Evolutionary conservation across 2,888 invertebrate genomes (phyloP).

Genomic region (Synergus gifuensis): DNA sequence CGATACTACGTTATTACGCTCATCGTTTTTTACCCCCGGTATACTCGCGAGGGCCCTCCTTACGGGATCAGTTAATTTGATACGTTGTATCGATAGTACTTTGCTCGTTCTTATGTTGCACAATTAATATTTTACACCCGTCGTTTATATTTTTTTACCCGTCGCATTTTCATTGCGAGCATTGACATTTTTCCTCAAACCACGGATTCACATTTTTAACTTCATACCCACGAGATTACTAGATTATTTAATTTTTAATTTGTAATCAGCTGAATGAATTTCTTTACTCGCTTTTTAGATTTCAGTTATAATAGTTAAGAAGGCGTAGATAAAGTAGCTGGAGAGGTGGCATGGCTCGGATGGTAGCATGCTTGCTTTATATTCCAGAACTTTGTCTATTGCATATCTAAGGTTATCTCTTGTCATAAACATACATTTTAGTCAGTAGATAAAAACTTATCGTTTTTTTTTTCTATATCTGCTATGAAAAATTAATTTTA

Average conservation of each 20-base stretch:
- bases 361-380: not conserved
- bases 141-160: not conserved
- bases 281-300: not conserved
- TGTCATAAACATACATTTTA: too few species aligned
- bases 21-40: constrained; percentile 74
- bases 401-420: too few species aligned
- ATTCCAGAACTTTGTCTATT: not conserved
- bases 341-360: not conserved
- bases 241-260: not conserved
- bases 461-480: too few species aligned
- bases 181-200: not conserved
- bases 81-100: constrained; percentile 45
- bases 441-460: too few species aligned
- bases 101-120: not conserved
- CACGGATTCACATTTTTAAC: not conserved
- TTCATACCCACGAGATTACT: not conserved
- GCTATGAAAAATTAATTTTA: too few species aligned
- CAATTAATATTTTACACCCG: not conserved
- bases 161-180: not conserved
- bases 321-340: not conserved
- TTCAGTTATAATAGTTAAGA: not conserved
- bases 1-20: constrained; percentile 77
- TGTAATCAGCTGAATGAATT: not conserved
- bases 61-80: constrained; percentile 47
- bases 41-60: constrained; percentile 61